These are phyloP conservation scores for Thamnophis elegans DNA, from an alignment of 2,797 vertebrate species.

Conservation along the genomic window DNA sequence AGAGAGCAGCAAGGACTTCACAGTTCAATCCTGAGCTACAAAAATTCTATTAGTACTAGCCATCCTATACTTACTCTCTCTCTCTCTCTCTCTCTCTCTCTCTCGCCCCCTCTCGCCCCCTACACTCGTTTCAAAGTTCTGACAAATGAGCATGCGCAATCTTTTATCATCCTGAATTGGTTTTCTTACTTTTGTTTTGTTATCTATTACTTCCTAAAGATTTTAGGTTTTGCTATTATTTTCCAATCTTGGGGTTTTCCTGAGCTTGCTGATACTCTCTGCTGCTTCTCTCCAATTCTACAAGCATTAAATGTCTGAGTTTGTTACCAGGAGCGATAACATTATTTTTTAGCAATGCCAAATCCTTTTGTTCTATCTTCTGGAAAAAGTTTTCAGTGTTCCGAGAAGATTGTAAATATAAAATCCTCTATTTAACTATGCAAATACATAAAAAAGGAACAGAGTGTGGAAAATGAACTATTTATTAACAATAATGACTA, in stretches of 20 bases:
- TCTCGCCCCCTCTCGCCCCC: no score
- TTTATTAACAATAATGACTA: constrained; percentile 56
- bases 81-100: neutral
- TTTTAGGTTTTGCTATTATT: neutral
- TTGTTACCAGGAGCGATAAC: neutral
- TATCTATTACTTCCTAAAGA: neutral
- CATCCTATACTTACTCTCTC: neutral
- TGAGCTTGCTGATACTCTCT: neutral
- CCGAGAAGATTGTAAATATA: neutral
- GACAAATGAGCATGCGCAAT: neutral
- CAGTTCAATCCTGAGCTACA: neutral
- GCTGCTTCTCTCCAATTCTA: neutral
- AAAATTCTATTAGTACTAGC: neutral
- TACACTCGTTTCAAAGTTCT: neutral
- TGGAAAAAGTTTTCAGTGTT: neutral
- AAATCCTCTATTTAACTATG: neutral
- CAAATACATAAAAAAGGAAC: constrained; percentile 5
- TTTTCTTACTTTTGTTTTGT: neutral
- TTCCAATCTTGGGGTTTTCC: neutral
- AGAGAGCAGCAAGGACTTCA: neutral
- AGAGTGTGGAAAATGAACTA: neutral
- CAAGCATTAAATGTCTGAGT: neutral
- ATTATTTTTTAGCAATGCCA: neutral
- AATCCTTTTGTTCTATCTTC: neutral
- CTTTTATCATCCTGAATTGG: neutral